A percentile compares a stretch with the other conserved stretches of the same genome.
phyloP scores from a whole-genome alignment of 2,888 invertebrate genomes.

The Cynaeus angustus region DNA sequence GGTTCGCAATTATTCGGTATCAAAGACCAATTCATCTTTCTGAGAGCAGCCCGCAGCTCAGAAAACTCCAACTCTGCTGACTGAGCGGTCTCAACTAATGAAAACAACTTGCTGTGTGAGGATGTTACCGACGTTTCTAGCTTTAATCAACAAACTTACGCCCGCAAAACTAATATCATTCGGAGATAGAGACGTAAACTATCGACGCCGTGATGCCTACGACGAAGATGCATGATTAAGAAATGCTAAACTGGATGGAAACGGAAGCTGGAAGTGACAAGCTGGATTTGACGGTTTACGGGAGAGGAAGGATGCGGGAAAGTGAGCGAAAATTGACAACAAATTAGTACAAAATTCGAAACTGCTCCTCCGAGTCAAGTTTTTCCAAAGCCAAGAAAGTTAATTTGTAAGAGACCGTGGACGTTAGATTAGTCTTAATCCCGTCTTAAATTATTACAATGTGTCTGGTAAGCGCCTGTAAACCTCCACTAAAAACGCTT shows the following conservation, averaged over 20 bases:
- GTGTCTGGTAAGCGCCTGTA: not conserved
- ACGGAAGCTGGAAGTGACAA: constrained; percentile 1
- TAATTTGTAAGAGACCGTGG: too few species aligned
- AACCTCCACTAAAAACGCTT: constrained; percentile 2
- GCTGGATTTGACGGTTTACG: constrained; percentile 1
- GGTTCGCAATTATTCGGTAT: constrained; percentile 53
- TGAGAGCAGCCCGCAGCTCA: constrained; percentile 45
- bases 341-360: too few species aligned
- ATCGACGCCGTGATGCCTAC: not conserved
- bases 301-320: too few species aligned
- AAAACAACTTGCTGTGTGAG: constrained; percentile 51
- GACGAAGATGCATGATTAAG: constrained; percentile 13
- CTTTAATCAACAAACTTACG: constrained; percentile 52
- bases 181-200: constrained; percentile 22
- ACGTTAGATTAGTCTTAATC: not conserved
- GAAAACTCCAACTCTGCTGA: constrained; percentile 50
- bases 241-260: constrained; percentile 6
- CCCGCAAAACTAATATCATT: constrained; percentile 45
- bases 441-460: constrained; percentile 12
- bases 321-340: too few species aligned
- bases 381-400: too few species aligned
- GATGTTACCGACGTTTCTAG: constrained; percentile 49
- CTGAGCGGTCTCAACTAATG: constrained; percentile 52
- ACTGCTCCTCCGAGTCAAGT: too few species aligned
- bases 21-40: constrained; percentile 55